Conservation (phyloP, 2,797 vertebrate genomes). For the Coregonus ussuriensis region DNA sequence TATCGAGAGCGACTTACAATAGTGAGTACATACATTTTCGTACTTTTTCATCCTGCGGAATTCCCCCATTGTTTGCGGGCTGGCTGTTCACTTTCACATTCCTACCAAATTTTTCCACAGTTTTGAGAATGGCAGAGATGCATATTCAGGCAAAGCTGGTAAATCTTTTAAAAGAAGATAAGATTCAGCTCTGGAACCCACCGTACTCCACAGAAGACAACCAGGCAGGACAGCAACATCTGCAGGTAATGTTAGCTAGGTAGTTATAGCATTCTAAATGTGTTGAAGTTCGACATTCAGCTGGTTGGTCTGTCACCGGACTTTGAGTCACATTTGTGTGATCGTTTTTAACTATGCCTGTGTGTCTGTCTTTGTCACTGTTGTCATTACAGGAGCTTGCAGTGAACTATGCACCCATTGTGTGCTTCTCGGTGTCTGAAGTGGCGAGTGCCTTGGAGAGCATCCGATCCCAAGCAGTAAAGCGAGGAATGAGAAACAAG, state of each 20-base stretch:
- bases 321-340: conserved; percentile 54
- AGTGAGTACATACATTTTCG: too few species aligned
- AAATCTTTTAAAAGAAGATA: conserved; percentile 83
- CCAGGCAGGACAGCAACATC: conserved; percentile 67
- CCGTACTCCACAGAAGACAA: conserved; percentile 82
- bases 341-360: not conserved
- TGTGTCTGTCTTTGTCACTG: conserved; percentile 27
- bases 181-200: conserved; percentile 89
- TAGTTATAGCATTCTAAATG: not conserved
- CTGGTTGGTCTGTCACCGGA: conserved; percentile 67
- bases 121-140: conserved; percentile 80
- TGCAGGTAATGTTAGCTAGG: conserved; percentile 79
- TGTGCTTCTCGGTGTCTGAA: conserved; percentile 71
- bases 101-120: conserved; percentile 11
- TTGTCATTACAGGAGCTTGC: conserved; percentile 79
- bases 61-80: conserved; percentile 45
- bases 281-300: conserved; percentile 71
- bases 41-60: not conserved
- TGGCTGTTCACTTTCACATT: conserved; percentile 26
- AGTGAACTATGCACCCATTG: conserved; percentile 75
- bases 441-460: conserved; percentile 81
- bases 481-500: conserved; percentile 83
- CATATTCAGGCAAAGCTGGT: conserved; percentile 87
- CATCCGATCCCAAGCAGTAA: conserved; percentile 83
- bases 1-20: too few species aligned